Evolutionary conservation across 2,113 vertebrate species (phyloP).

Genomic region (Merops nubicus): DNA sequence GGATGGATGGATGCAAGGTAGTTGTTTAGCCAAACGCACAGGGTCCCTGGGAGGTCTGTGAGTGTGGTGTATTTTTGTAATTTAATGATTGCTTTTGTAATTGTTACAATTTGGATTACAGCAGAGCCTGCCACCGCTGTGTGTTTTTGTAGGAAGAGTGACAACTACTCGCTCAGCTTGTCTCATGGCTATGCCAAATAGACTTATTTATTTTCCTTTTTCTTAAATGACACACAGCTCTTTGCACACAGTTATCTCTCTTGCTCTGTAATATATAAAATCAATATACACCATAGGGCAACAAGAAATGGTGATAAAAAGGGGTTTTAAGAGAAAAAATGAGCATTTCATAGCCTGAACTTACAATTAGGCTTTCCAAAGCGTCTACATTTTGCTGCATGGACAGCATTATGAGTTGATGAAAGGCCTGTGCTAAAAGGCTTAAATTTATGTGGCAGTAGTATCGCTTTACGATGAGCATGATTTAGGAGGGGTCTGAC

Average conservation of each 20-base stretch:
- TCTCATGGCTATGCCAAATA: background rate
- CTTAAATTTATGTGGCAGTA: constrained; percentile 29
- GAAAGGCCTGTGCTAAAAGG: constrained; percentile 40
- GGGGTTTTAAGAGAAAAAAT: constrained; percentile 18
- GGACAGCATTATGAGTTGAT: constrained; percentile 40
- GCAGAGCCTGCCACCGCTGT: background rate
- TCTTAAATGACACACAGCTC: background rate
- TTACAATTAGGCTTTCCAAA: background rate
- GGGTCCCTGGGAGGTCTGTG: background rate
- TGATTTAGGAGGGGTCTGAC: constrained; percentile 35
- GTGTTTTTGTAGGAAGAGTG: background rate
- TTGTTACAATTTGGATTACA: background rate
- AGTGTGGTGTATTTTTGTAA: background rate
- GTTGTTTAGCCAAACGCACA: background rate
- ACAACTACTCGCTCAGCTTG: background rate
- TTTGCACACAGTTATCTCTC: constrained; percentile 4
- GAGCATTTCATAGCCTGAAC: constrained; percentile 33
- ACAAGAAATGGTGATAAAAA: constrained; percentile 43
- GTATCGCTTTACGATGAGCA: constrained; percentile 19
- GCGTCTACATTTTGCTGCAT: background rate
- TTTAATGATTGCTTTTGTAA: background rate
- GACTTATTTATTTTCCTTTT: constrained; percentile 22
- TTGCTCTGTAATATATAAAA: constrained; percentile 32
- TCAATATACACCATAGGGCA: constrained; percentile 48
- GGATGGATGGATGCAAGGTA: background rate